These are phyloP conservation scores for Augochlorella aurata DNA, from an alignment of 2,888 invertebrate species.

Conservation along the genomic window DNA sequence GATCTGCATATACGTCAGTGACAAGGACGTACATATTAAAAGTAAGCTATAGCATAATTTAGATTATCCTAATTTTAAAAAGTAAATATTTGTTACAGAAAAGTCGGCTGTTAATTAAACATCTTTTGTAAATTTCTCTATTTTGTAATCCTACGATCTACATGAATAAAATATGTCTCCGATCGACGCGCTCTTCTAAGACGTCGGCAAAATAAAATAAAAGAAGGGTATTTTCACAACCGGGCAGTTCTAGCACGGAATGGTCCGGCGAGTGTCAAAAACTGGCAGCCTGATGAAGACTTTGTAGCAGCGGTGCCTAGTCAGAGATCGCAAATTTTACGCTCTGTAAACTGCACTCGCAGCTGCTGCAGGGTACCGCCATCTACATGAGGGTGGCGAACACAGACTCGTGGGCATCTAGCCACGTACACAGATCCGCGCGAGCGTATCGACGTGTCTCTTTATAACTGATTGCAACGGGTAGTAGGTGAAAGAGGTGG, in stretches of 20 bases:
- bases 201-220: background rate
- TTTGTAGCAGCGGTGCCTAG: slow-evolving; percentile 35
- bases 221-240: background rate
- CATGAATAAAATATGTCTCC: background rate
- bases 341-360: slow-evolving; percentile 1
- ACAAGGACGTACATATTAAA: too few species aligned
- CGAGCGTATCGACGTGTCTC: slow-evolving; percentile 62
- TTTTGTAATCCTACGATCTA: background rate
- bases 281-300: slow-evolving; percentile 24
- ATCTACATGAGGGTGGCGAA: slow-evolving; percentile 34
- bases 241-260: background rate
- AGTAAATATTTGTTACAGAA: too few species aligned
- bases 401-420: background rate
- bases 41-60: too few species aligned
- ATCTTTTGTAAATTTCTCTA: too few species aligned
- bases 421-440: slow-evolving; percentile 17
- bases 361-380: slow-evolving; percentile 37
- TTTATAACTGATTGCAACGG: slow-evolving; percentile 64
- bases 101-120: too few species aligned
- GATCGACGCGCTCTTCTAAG: background rate
- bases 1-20: too few species aligned
- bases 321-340: slow-evolving; percentile 31
- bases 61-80: too few species aligned
- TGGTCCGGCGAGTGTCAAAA: slow-evolving; percentile 35
- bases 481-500: slow-evolving; percentile 52